A percentile compares a stretch with the other conserved stretches of the same genome.
These are phyloP conservation scores for Parauchenoglanis punctatus DNA, from an alignment of 2,797 vertebrate genomes.

Conservation along the genomic window DNA sequence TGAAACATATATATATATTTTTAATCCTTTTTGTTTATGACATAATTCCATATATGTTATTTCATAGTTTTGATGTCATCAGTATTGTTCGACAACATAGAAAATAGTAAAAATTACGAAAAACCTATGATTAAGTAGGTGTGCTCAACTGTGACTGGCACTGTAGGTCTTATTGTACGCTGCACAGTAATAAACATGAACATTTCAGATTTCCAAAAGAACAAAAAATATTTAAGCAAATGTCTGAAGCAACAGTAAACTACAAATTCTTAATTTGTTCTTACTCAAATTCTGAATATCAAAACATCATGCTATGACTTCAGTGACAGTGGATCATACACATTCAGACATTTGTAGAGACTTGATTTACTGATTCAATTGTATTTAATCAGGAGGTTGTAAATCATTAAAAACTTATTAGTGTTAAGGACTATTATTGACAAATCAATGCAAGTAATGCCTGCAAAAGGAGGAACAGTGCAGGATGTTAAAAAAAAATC, in stretches of 20 bases:
- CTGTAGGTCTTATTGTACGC: neutral
- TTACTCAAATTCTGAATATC: neutral
- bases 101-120: too few relatives aligned
- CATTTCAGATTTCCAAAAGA: neutral
- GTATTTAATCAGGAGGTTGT: neutral
- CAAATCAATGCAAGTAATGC: neutral
- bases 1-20: too few relatives aligned
- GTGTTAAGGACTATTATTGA: neutral
- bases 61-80: too few relatives aligned
- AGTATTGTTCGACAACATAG: too few relatives aligned
- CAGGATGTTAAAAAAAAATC: neutral
- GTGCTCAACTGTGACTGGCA: too few relatives aligned
- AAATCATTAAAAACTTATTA: neutral
- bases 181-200: neutral
- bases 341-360: neutral
- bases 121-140: too few relatives aligned
- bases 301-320: neutral
- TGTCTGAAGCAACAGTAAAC: neutral
- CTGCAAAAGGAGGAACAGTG: neutral
- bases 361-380: neutral
- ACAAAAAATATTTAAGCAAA: neutral
- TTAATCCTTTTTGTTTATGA: too few relatives aligned
- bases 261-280: neutral
- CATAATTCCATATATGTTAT: too few relatives aligned
- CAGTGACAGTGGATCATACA: neutral